Conservation (phyloP, 2,113 vertebrate species). For the Columba livia region DNA sequence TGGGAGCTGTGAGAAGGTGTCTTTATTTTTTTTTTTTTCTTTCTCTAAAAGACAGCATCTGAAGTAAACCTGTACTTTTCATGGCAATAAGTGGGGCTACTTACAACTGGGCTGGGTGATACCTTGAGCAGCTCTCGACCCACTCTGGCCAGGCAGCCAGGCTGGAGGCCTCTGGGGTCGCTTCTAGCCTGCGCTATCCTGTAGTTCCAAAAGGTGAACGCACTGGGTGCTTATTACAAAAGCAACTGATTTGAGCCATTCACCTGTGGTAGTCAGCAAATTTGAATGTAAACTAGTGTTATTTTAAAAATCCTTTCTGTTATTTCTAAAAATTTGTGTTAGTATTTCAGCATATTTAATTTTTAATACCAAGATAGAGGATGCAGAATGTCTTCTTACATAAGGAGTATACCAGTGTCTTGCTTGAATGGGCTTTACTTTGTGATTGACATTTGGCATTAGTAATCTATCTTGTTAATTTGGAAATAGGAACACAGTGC, state of each 20-base stretch:
- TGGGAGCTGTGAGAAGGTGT: not conserved
- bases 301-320: not conserved
- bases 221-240: not conserved
- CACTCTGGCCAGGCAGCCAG: accelerated
- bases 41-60: not conserved
- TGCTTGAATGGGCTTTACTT: not conserved
- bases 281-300: not conserved
- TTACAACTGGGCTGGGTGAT: not conserved
- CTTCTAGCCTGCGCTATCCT: not conserved
- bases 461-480: not conserved
- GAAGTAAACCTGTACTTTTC: not conserved
- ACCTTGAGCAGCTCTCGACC: not conserved
- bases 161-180: not conserved
- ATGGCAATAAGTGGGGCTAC: not conserved
- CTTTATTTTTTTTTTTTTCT: not conserved
- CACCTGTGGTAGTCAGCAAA: not conserved
- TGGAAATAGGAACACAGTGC: not conserved
- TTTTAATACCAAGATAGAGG: not conserved
- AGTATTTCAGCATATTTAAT: not conserved
- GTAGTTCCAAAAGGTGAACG: not conserved
- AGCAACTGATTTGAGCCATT: not conserved
- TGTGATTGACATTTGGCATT: not conserved
- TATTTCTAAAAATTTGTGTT: not conserved
- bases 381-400: not conserved
- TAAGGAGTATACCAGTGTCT: not conserved